Conservation (phyloP, 2,888 invertebrate genomes). For the Bruchidius siliquastri region DNA sequence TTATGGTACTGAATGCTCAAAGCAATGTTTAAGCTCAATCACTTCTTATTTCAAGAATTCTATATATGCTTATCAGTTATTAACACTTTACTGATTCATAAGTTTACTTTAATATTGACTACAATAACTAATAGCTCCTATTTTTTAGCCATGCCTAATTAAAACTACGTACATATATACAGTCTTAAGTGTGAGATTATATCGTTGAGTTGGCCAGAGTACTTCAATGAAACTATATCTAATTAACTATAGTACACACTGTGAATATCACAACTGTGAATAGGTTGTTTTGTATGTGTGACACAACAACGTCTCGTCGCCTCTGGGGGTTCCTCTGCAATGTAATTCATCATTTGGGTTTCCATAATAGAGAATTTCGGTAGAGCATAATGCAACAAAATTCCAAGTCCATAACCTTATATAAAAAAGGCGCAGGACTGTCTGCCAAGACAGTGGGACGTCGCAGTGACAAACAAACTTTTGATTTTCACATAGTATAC, state of each 20-base stretch:
- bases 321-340: no score
- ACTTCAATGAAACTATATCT: not conserved
- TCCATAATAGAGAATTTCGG: no score
- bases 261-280: not conserved
- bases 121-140: not conserved
- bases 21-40: not conserved
- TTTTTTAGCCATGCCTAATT: not conserved
- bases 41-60: not conserved
- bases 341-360: no score
- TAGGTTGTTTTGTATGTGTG: not conserved
- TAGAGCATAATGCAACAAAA: no score
- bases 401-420: no score
- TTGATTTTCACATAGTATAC: not conserved
- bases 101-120: not conserved
- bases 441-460: no score
- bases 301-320: not conserved
- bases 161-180: not conserved
- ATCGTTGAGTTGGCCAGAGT: slow-evolving; percentile 12
- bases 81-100: not conserved
- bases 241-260: not conserved
- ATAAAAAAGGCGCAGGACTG: no score
- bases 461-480: not conserved
- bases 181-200: slow-evolving; percentile 13
- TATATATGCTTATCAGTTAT: not conserved
- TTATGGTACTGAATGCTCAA: not conserved